Base-by-base conservation (phyloP, 2,113 vertebrate genomes). In the Axis porcinus region DNA sequence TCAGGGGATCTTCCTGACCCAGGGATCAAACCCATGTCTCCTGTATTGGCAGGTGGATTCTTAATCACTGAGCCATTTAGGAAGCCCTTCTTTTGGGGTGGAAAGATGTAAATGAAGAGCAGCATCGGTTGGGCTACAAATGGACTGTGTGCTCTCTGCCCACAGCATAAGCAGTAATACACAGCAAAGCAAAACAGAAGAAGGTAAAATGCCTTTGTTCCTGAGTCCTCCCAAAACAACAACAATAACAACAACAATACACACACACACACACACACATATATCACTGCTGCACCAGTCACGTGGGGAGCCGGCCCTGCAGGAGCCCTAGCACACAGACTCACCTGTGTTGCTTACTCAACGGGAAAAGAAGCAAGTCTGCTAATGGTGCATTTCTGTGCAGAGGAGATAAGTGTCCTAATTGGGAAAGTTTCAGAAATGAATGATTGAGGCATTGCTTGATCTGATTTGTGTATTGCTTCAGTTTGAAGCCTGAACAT, bases 401-500 rank as follows among this genome's bases (percentile, higher is more conserved):
- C 54, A 93, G 54, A 62, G 16, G 60, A 97, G 91, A 94, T 85
- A 97, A 96, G 88, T 82, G 70, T 62, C 55, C 76, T 96, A 83
- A 91, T 95, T 94, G 95, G 94, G 64, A 74, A 62, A 47, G 2
- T 64, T 81, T 58, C 0, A 2, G 43, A 60, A 87, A 47, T 78
- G 88, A 97, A 88, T 64, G 88, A 92, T 23, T 78, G 87, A 82
- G 82, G 52, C 45, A 67, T 91, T 67, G 45, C 82, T 36, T 40
- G 79, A 83, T 95, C 92, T 86, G 58, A 86, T 94, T 93, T 88
- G 95, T 36, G 25, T 27, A 86, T 43, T 25, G 12, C 19, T 70
- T 12, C n/a, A 60, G 58, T 43, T 47, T 88, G 54, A 78, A 96
- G 45, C 28, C 82, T 45, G 55, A 50, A 52, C 7, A 14, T n/a